Evolutionary conservation across 2,888 invertebrate species (phyloP).

Genomic region (Gibbula magus): DNA sequence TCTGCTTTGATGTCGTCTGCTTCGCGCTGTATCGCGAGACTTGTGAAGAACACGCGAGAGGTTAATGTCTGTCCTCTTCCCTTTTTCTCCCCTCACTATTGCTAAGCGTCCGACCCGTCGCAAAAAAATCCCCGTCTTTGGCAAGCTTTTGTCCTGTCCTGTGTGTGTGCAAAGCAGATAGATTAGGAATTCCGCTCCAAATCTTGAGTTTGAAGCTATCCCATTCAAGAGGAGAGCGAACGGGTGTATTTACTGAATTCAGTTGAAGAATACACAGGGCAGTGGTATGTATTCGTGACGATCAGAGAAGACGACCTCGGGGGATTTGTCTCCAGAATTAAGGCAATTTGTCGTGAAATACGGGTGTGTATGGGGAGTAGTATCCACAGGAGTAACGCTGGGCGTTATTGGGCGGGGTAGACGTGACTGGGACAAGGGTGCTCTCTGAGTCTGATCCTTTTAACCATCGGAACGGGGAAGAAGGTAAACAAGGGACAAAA

Average conservation of each 20-base stretch:
- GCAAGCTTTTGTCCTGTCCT: background rate
- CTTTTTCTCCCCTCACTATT: background rate
- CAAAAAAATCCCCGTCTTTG: constrained; percentile 5
- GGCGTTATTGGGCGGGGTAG: background rate
- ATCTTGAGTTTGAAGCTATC: background rate
- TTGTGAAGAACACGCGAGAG: background rate
- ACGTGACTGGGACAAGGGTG: background rate
- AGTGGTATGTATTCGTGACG: background rate
- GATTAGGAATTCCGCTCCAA: constrained; percentile 20
- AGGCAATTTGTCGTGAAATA: background rate
- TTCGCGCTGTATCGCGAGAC: background rate
- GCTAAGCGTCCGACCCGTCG: background rate
- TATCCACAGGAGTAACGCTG: background rate
- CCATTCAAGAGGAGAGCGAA: background rate
- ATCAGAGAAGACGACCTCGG: background rate
- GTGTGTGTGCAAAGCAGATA: constrained; percentile 13
- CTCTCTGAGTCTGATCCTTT: background rate
- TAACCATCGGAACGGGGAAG: background rate
- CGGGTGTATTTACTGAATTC: background rate
- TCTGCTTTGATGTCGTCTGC: background rate
- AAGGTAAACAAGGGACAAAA: no score
- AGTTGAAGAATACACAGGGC: background rate
- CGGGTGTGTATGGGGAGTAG: background rate
- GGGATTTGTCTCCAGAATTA: background rate
- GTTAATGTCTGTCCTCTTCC: constrained; percentile 14